phyloP scores from a whole-genome alignment of 2,797 vertebrate genomes.

The Huso huso region DNA sequence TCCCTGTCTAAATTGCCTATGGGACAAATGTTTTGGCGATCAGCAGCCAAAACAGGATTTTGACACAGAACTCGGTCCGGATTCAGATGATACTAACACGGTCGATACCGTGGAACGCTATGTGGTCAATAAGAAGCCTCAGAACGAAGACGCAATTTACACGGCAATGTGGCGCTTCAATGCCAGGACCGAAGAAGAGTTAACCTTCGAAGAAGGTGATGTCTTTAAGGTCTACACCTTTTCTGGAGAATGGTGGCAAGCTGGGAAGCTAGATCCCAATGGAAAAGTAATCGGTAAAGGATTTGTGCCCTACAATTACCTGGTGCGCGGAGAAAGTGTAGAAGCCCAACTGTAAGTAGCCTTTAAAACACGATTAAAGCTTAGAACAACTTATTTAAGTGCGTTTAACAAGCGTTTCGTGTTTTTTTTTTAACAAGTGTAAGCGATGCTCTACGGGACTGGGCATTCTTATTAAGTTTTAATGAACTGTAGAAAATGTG shows the following conservation, averaged over 20 bases:
- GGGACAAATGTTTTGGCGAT: conserved; percentile 6
- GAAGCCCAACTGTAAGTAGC: conserved; percentile 57
- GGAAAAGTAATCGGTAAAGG: conserved; percentile 45
- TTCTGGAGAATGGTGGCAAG: conserved; percentile 65
- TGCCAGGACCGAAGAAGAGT: conserved; percentile 41
- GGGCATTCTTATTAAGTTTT: too few species aligned
- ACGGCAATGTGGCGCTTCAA: conserved; percentile 60
- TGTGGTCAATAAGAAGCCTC: not conserved
- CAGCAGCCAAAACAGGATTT: too few species aligned
- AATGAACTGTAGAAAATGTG: too few species aligned
- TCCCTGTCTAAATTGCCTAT: conserved; percentile 35
- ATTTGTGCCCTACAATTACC: conserved; percentile 46
- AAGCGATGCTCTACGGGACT: not conserved
- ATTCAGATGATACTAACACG: not conserved
- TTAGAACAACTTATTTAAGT: not conserved
- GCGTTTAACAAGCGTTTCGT: not conserved
- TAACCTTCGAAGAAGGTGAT: conserved; percentile 64
- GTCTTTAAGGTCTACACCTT: conserved; percentile 44
- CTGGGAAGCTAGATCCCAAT: conserved; percentile 36
- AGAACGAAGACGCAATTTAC: conserved; percentile 32
- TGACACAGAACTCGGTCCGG: not conserved
- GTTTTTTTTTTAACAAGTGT: not conserved
- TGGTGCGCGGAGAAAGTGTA: conserved; percentile 42
- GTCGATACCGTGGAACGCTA: not conserved
- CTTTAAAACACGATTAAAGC: too few species aligned